phyloP scores from a whole-genome alignment of 2,797 vertebrate species.

The Mus caroli region DNA sequence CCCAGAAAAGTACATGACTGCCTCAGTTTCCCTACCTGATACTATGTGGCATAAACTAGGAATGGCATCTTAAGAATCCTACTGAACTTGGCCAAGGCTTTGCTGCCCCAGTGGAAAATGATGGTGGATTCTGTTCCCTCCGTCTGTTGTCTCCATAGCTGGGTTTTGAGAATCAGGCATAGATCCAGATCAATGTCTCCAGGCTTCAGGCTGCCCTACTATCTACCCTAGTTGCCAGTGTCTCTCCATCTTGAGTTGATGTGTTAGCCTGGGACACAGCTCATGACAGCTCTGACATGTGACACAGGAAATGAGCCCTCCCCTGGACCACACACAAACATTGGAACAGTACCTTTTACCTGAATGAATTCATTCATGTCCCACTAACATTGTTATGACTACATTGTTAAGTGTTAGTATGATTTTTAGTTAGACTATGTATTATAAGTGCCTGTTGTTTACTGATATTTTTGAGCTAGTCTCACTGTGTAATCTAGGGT shows the following conservation, averaged over 20 bases:
- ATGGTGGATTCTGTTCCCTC: background rate
- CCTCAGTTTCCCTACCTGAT: background rate
- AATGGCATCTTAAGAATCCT: background rate
- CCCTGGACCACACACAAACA: background rate
- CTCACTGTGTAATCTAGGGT: background rate
- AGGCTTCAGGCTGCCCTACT: background rate
- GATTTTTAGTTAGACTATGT: constrained; percentile 5
- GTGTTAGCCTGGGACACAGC: background rate
- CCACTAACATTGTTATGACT: background rate
- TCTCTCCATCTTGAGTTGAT: background rate
- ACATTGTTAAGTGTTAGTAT: constrained; percentile 42
- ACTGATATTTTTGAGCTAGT: background rate
- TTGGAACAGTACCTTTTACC: constrained; percentile 15
- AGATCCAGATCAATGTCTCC: background rate
- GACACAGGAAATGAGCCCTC: background rate
- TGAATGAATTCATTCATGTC: background rate
- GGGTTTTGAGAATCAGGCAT: background rate
- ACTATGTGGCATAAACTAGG: background rate
- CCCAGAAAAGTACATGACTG: background rate
- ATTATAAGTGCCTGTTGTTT: background rate
- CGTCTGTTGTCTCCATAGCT: background rate
- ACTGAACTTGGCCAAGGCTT: too few species aligned
- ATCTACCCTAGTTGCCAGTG: background rate
- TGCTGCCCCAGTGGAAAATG: background rate
- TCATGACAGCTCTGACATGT: background rate